Base-by-base conservation (phyloP, 2,113 vertebrate species). In the Chlorocebus sabaeus region DNA sequence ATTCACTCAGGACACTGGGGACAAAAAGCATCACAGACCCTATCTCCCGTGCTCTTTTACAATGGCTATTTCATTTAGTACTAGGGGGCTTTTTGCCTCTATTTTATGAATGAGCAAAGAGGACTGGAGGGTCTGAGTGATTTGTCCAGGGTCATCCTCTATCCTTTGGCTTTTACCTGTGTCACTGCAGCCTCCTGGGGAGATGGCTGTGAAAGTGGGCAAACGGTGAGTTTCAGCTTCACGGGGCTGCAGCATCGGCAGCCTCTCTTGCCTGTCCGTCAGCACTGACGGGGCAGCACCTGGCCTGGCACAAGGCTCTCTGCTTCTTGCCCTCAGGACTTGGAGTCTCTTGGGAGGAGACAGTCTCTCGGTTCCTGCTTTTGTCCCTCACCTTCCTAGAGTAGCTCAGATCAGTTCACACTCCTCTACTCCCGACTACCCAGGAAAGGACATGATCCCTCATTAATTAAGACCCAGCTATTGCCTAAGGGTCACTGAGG, bases 391-490 rank as follows among this genome's bases (percentile, higher is more conserved):
- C 20, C 11, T 0, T 20, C 9, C 75, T 68, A 48, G 73, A 90
- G 38, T n/a, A 35, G 16, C 38, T 78, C 50, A 72, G 11, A 43
- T 50, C 50, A 4, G 8, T 43, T 87, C 40, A 91, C 61, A 64
- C 61, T 12, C 30, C 61, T 14, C 12, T 64, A 64, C 27, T 6
- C 61, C 12, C 0, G 1, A 64, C 27, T 32, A 64, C 13, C n/a
- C 25, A 52, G 84, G 18, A 90, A 86, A 83, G 23, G 23, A 27
- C 23, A 72, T 18, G 43, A 84, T 52, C 68, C 75, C 78, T 80
- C 45, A 11, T 80, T 72, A 89, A 95, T 30, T 72, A 89, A 95
- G 35, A 57, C 48, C 17, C 90, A 72, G 23, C 20, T 83, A 27
- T 83, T 61, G 38, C 61, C 61, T 64, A 64, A 61, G 48, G 57